These are phyloP conservation scores for Gallinago jamesoni DNA, from an alignment of 2,113 vertebrate species.

Conservation along the genomic window DNA sequence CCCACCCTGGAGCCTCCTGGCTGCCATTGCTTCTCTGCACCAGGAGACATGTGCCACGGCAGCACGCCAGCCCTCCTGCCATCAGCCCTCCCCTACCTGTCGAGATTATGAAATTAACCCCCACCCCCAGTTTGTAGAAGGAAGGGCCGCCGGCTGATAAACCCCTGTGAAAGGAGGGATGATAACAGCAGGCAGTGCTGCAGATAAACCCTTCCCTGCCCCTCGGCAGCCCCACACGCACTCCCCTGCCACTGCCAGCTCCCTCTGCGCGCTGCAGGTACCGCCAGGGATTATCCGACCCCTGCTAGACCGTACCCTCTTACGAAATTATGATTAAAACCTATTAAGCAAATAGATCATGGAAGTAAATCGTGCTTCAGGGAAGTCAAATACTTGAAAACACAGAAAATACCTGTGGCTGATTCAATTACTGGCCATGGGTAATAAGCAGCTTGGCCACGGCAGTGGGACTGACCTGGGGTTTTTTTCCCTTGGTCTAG, in stretches of 20 bases:
- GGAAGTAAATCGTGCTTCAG: neutral
- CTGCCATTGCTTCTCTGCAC: rapidly evolving
- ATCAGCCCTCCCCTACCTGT: neutral
- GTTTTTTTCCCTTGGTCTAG: neutral
- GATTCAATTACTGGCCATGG: neutral
- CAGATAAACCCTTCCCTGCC: neutral
- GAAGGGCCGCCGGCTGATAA: neutral
- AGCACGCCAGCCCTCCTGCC: rapidly evolving
- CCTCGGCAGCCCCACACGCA: neutral
- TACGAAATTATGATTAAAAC: neutral
- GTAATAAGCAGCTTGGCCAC: neutral
- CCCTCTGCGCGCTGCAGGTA: rapidly evolving
- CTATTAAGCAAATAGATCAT: neutral
- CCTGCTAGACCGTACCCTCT: rapidly evolving
- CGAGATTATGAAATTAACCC: neutral
- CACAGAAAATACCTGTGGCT: neutral
- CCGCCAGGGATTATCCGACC: neutral
- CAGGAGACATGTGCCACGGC: neutral
- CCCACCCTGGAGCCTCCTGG: rapidly evolving
- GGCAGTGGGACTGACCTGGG: neutral
- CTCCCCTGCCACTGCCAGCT: neutral
- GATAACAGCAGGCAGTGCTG: neutral
- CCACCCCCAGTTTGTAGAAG: neutral
- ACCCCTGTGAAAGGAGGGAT: neutral
- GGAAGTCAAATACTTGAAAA: neutral